Conservation (phyloP, 1,140 invertebrate genomes). For the Cecropterus lyciades region DNA sequence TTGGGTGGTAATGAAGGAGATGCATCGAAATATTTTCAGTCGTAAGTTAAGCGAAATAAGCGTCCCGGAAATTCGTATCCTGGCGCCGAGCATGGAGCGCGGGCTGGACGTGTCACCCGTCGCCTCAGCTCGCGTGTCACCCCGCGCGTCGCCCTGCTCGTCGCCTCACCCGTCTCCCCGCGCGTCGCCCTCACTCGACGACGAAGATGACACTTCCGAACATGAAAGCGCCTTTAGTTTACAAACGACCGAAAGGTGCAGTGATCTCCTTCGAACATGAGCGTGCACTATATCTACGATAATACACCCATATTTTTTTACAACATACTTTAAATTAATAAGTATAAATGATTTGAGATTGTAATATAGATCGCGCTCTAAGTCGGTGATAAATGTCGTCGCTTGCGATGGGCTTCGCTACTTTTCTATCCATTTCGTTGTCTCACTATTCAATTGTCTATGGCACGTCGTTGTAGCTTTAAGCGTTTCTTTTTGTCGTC, state of each 20-base stretch:
- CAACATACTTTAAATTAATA: not conserved
- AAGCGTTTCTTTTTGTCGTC: conserved; percentile 16
- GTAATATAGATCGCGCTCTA: conserved; percentile 49
- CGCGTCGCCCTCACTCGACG: conserved; percentile 53
- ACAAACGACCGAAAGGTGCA: conserved; percentile 73
- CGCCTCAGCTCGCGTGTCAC: conserved; percentile 53
- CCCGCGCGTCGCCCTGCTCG: conserved; percentile 43
- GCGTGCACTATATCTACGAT: conserved; percentile 41
- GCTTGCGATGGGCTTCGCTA: conserved; percentile 56
- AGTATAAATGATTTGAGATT: not conserved
- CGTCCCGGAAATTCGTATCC: conserved; percentile 90
- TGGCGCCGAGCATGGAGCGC: conserved; percentile 91
- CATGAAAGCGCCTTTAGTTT: conserved; percentile 80
- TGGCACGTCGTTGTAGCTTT: conserved; percentile 50
- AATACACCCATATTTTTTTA: too few relatives aligned
- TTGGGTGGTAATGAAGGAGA: conserved; percentile 23
- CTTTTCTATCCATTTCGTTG: conserved; percentile 41
- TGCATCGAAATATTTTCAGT: conserved; percentile 76
- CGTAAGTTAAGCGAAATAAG: conserved; percentile 88
- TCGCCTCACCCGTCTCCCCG: conserved; percentile 45
- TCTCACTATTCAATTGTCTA: conserved; percentile 34
- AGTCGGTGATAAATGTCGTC: conserved; percentile 50
- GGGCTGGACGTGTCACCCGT: conserved; percentile 85
- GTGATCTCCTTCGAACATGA: conserved; percentile 38
- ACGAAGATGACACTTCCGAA: conserved; percentile 70